phyloP scores from a whole-genome alignment of 2,113 vertebrate species.

The Egretta garzetta region DNA sequence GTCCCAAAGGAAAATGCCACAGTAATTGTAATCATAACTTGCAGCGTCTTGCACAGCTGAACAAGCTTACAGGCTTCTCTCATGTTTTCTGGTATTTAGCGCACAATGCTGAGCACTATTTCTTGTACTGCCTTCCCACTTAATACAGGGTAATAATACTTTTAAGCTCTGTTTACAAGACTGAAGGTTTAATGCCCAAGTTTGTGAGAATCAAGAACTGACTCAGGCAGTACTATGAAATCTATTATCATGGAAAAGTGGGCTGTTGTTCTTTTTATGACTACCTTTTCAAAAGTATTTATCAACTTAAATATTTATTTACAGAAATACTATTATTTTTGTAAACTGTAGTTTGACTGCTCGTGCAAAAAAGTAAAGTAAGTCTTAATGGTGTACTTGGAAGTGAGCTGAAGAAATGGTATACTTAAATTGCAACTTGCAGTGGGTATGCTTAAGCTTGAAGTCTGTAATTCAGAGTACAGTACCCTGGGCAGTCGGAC shows the following conservation, averaged over 20 bases:
- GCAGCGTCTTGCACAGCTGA: background rate
- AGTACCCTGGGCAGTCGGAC: background rate
- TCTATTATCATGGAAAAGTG: background rate
- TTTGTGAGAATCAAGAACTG: background rate
- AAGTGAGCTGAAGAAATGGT: background rate
- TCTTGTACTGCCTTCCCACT: background rate
- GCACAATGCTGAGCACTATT: rapidly evolving
- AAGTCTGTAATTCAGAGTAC: background rate
- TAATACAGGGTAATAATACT: background rate
- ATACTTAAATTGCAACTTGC: background rate
- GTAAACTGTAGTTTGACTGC: background rate
- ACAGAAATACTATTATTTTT: background rate
- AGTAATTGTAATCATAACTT: background rate
- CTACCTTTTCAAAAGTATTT: background rate
- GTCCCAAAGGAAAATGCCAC: background rate
- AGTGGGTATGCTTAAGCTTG: rapidly evolving
- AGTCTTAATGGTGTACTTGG: background rate
- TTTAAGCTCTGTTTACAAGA: background rate
- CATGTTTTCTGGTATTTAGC: background rate
- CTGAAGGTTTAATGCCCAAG: background rate
- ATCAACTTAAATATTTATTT: background rate
- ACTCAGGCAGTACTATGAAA: background rate
- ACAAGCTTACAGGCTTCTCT: background rate
- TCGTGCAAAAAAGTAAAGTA: background rate
- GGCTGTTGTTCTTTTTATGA: background rate